Evolutionary conservation across 1,140 invertebrate genomes (phyloP).

Genomic region (Tetraneura akinire): DNA sequence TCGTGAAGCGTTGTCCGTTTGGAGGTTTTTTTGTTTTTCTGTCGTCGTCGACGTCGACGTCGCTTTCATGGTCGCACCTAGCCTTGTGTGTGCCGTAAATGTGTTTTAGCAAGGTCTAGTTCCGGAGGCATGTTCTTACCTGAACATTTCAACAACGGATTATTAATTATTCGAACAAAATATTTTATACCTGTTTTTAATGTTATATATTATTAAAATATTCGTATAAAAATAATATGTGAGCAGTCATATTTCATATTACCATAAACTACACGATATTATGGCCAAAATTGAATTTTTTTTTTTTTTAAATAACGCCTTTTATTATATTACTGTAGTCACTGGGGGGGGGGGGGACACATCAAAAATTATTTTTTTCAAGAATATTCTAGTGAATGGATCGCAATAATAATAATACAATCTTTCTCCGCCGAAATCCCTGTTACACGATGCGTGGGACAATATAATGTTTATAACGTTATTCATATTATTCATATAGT

Average conservation of each 20-base stretch:
- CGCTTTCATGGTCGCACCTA: neutral
- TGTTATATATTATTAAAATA: too few relatives aligned
- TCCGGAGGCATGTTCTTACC: neutral
- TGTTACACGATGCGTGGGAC: neutral
- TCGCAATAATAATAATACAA: constrained; percentile 15
- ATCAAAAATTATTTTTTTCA: neutral
- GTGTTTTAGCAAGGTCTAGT: neutral
- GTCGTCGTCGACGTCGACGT: neutral
- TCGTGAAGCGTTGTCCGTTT: neutral
- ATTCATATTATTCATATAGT: constrained; percentile 22
- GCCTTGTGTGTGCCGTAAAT: neutral
- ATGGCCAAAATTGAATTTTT: neutral
- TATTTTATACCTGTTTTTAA: too few relatives aligned
- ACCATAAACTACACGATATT: too few relatives aligned
- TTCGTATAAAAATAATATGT: neutral
- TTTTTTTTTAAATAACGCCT: neutral
- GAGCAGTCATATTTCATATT: neutral
- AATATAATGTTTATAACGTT: neutral
- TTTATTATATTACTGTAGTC: neutral
- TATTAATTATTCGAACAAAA: too few relatives aligned
- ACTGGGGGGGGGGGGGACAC: too few relatives aligned
- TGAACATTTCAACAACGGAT: too few relatives aligned
- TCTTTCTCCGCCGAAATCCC: neutral
- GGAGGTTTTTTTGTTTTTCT: constrained; percentile 1
- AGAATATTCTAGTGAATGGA: constrained; percentile 11